Evolutionary conservation across 2,113 vertebrate species (phyloP), one percentile per base, ranked within the genome.

Genomic region (Gallinago undulata): DNA sequence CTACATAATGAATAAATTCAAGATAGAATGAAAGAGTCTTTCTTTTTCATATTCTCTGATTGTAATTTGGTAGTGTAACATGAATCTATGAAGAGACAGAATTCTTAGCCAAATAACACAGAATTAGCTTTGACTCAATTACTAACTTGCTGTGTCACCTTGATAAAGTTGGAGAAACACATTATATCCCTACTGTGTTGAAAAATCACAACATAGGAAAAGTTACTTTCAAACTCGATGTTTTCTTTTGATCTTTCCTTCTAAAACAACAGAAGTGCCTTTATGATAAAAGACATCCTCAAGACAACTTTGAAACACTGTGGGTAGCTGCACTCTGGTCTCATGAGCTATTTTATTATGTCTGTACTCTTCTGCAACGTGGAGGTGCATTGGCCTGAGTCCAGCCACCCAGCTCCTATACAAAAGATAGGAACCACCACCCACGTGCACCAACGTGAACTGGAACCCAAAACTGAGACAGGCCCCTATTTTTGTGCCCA

Each of bases 1-100:
- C 37, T 50, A 41, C 84, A 77, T 76, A 91, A 92, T 68, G 43
- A 93, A 94, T 91, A 87, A 89, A 95, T 87, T 84, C 73, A 75
- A 91, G 56, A 70, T 17, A 51, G 48, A 96, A 89, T 84, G 37
- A 89, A 79, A 85, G 24, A 63, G 28, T 50, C n/a, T 57, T 85
- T 95, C 18, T 43, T 92, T 89, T 70, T 72, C 25, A 39, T 89
- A 84, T 84, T 51, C 53, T 72, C 31, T 60, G 25, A 50, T 77
- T 24, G 7, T 48, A 70, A 64, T 94, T 94, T 91, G 31, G 56
- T 70, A 74, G 4, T 14, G 56, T 90, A 82, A 35, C 17, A n/a
- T 82, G 66, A 63, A 84, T 57, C 39, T 89, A 15, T 57, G 39
- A 96, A 75, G 35, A 68, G 33, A 48, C 62, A 79, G 66, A 82